Conservation (phyloP, 2,797 vertebrate species). For the Pampus argenteus region DNA sequence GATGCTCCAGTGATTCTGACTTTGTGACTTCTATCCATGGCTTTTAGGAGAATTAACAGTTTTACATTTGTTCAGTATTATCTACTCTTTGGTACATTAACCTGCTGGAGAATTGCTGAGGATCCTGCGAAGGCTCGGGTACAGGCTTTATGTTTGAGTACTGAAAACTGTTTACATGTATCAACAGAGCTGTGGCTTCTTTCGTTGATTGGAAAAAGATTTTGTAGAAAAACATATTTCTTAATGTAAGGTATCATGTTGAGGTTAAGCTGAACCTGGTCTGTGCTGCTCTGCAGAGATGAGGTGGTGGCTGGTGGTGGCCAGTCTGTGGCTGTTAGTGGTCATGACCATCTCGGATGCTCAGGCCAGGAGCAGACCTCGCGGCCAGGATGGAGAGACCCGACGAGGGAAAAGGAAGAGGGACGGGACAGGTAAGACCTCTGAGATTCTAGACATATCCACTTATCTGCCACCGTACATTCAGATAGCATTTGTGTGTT, state of each 20-base stretch:
- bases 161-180: neutral
- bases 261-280: constrained; percentile 19
- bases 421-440: constrained; percentile 64
- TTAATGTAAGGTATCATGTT: neutral
- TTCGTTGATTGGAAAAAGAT: neutral
- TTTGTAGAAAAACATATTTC: neutral
- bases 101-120: neutral
- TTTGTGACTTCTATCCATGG: neutral
- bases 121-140: neutral
- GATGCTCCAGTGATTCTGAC: neutral
- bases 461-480: no score
- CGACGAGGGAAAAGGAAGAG: constrained; percentile 65
- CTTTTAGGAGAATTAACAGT: neutral
- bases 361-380: constrained; percentile 54
- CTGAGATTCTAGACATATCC: neutral
- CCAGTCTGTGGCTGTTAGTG: constrained; percentile 81
- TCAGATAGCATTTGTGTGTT: neutral
- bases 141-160: neutral
- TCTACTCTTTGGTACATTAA: neutral
- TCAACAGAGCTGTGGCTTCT: neutral
- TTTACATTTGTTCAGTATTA: neutral
- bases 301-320: constrained; percentile 75
- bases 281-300: constrained; percentile 75
- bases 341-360: constrained; percentile 71
- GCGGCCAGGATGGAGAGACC: constrained; percentile 31